Percentiles rank a stretch among this genome's conserved stretches.
These are phyloP conservation scores for Machimus rusticus DNA, from an alignment of 2,888 invertebrate species.

Conservation along the genomic window DNA sequence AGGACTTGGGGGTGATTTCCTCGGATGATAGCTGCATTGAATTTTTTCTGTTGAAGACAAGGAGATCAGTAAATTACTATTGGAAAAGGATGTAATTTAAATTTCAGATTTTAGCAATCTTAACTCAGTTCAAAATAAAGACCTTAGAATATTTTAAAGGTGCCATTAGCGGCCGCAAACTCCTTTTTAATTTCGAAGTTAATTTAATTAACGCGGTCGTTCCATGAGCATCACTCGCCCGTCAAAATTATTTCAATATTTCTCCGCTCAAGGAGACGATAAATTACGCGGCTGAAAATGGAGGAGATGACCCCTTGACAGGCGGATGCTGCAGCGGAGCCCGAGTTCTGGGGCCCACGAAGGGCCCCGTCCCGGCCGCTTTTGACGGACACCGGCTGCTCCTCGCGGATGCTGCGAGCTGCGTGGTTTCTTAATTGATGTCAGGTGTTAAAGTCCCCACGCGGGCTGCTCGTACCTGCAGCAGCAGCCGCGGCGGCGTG, in stretches of 20 bases:
- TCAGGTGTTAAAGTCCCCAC: constrained; percentile 36
- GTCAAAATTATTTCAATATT: constrained; percentile 30
- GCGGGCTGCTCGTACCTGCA: constrained; percentile 1
- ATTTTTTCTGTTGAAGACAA: too few relatives aligned
- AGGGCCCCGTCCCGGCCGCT: background rate
- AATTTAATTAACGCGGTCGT: constrained; percentile 20
- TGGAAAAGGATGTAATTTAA: too few relatives aligned
- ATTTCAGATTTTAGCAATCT: too few relatives aligned
- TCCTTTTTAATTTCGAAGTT: constrained; percentile 17
- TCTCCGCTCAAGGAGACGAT: constrained; percentile 22
- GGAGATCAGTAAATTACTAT: too few relatives aligned
- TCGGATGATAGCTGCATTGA: too few relatives aligned
- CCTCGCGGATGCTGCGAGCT: background rate
- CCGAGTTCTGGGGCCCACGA: constrained; percentile 1
- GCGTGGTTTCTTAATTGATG: constrained; percentile 31
- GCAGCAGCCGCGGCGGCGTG: background rate
- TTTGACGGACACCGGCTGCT: constrained; percentile 30
- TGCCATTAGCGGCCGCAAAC: background rate
- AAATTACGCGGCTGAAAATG: constrained; percentile 7
- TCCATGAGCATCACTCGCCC: background rate
- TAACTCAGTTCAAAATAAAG: background rate
- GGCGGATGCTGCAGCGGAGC: background rate
- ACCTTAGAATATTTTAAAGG: background rate
- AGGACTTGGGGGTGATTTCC: too few relatives aligned
- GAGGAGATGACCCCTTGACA: constrained; percentile 11